Conservation (phyloP, 2,888 invertebrate species). For the Dichetophora obliterata region DNA sequence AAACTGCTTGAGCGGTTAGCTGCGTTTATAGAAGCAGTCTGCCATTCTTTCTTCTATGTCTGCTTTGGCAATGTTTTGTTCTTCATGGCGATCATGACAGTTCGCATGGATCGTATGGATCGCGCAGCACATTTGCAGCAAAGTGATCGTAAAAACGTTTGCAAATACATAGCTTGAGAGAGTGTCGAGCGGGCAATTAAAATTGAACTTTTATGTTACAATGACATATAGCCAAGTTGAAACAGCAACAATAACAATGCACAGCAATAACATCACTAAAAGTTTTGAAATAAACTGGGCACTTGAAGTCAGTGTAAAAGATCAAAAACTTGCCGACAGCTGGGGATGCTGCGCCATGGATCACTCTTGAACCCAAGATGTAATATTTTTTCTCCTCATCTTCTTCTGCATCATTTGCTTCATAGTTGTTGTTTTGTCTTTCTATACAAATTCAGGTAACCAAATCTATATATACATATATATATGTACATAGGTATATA, state of each 20-base stretch:
- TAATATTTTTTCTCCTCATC: conserved; percentile 1
- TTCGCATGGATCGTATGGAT: background rate
- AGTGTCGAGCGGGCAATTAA: conserved; percentile 64
- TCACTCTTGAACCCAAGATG: conserved; percentile 29
- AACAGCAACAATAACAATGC: conserved; percentile 31
- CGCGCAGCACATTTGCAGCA: conserved; percentile 60
- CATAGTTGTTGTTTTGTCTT: background rate
- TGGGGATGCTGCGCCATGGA: conserved; percentile 23
- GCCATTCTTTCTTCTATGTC: conserved; percentile 4
- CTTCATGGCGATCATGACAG: conserved; percentile 6
- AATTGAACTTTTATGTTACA: conserved; percentile 67
- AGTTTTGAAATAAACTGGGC: conserved; percentile 36
- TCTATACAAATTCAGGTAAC: background rate
- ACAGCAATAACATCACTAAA: conserved; percentile 29
- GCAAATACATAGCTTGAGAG: conserved; percentile 31
- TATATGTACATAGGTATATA: background rate
- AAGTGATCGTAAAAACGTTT: conserved; percentile 64
- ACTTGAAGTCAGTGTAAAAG: conserved; percentile 37
- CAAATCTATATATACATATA: background rate
- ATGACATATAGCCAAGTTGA: conserved; percentile 62
- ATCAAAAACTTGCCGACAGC: conserved; percentile 39
- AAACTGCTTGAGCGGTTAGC: background rate
- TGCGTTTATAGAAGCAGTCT: background rate
- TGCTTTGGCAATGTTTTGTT: conserved; percentile 17
- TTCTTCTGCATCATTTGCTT: background rate